phyloP scores from a whole-genome alignment of 2,113 vertebrate genomes.

The Phalacrocorax aristotelis region DNA sequence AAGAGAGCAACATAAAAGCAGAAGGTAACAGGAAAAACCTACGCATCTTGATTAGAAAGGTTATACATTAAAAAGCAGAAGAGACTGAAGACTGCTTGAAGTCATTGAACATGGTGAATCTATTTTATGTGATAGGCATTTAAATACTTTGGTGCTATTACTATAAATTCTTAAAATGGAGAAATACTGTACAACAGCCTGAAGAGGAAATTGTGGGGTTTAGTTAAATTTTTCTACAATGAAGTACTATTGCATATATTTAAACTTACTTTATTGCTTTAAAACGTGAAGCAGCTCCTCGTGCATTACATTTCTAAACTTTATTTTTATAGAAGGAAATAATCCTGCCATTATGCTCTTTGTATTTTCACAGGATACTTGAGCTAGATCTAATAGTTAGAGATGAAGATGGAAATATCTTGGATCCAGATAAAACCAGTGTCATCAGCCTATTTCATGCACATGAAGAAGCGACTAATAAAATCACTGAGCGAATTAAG shows the following conservation, averaged over 20 bases:
- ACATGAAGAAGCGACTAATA: slow-evolving; percentile 88
- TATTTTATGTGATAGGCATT: not conserved
- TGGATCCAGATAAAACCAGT: slow-evolving; percentile 91
- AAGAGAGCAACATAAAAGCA: not conserved
- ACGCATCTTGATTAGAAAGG: not conserved
- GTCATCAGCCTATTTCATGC: slow-evolving; percentile 95
- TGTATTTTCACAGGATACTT: slow-evolving; percentile 81
- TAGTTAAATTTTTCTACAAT: not conserved
- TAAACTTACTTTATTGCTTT: not conserved
- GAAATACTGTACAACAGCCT: not conserved
- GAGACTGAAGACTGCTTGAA: not conserved
- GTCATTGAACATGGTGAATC: not conserved
- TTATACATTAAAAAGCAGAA: not conserved
- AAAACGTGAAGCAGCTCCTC: not conserved
- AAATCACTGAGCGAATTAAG: slow-evolving; percentile 92
- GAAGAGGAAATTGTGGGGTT: fast-evolving
- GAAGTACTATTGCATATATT: not conserved
- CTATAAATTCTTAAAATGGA: not conserved
- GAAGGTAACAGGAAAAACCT: not conserved
- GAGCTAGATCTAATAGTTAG: slow-evolving; percentile 92
- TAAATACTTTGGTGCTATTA: not conserved
- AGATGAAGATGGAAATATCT: slow-evolving; percentile 91
- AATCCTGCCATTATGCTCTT: not conserved
- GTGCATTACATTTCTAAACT: not conserved
- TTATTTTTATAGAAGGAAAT: not conserved